Percentiles rank a stretch among this genome's conserved stretches.
Evolutionary conservation across 2,113 vertebrate genomes (phyloP).

Genomic region (Aptenodytes forsteri): DNA sequence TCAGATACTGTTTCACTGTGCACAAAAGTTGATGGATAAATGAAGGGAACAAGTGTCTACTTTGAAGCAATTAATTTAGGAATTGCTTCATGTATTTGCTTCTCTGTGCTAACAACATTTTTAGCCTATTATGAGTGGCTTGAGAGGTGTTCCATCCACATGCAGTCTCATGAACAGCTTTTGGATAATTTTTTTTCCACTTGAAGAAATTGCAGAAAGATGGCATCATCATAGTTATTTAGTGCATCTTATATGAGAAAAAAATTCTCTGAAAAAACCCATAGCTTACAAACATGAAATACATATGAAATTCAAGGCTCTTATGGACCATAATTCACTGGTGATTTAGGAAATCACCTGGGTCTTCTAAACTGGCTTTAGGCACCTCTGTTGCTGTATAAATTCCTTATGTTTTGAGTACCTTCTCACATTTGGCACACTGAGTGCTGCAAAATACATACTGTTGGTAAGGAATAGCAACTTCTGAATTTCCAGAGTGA

Average conservation of each 20-base stretch:
- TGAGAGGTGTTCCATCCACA: background rate
- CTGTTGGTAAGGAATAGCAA: background rate
- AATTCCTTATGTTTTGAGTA: background rate
- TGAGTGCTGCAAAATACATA: background rate
- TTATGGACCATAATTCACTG: background rate
- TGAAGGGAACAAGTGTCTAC: background rate
- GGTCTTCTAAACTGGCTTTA: background rate
- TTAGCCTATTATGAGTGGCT: background rate
- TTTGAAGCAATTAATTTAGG: background rate
- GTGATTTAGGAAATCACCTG: background rate
- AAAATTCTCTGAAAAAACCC: rapidly evolving
- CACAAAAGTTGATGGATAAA: background rate
- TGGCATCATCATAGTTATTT: background rate
- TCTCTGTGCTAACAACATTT: background rate
- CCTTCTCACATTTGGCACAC: background rate
- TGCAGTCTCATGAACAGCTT: background rate
- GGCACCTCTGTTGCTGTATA: background rate
- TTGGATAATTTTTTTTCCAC: background rate
- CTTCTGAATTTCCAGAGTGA: background rate
- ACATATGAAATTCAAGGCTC: background rate
- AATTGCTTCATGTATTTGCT: background rate
- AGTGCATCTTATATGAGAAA: background rate
- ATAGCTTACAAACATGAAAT: background rate
- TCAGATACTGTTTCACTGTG: background rate
- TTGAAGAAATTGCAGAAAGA: background rate